A percentile compares a stretch with the other conserved stretches of the same genome.
Evolutionary conservation across 2,113 vertebrate genomes (phyloP).

Genomic region (Panthera tigris): DNA sequence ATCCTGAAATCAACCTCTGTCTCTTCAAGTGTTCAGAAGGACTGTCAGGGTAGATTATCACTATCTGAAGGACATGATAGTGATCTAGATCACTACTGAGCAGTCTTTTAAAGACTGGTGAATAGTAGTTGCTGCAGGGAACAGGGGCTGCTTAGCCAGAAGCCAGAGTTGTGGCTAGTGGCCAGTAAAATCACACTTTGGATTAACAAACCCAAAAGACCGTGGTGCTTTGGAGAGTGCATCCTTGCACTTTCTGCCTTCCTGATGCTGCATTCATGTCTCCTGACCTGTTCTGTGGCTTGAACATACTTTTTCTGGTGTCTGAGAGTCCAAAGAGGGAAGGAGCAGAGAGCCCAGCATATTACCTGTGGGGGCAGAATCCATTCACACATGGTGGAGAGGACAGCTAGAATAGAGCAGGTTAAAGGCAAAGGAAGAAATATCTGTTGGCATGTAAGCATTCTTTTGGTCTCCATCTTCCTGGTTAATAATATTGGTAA

Average conservation of each 20-base stretch:
- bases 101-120: neutral
- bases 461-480: neutral
- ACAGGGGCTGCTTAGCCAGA: neutral
- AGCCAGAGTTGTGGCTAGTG: neutral
- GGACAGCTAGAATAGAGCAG: neutral
- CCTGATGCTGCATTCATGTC: neutral
- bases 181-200: neutral
- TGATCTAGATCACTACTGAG: neutral
- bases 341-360: neutral
- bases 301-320: neutral
- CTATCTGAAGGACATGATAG: neutral
- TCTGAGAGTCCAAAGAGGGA: neutral
- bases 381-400: neutral
- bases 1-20: neutral
- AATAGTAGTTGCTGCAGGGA: neutral
- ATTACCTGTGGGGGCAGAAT: neutral
- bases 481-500: neutral
- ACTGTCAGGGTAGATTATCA: neutral
- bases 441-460: neutral
- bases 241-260: neutral
- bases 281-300: neutral
- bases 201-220: neutral
- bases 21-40: neutral
- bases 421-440: neutral
- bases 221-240: neutral